These are phyloP conservation scores for Tachycineta bicolor DNA, from an alignment of 2,113 vertebrate species.

Conservation along the genomic window DNA sequence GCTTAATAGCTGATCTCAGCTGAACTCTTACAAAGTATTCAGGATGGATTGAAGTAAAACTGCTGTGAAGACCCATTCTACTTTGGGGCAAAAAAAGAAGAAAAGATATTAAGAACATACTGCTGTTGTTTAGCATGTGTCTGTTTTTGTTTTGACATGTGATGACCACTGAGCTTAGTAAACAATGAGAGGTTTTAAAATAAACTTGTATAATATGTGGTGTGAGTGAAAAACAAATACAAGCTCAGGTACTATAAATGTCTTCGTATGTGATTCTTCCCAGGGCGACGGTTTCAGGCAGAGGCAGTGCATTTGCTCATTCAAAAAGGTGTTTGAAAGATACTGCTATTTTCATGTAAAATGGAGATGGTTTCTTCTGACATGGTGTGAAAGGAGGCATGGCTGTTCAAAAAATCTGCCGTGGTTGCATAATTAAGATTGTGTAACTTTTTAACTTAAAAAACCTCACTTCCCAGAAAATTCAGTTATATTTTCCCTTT, in stretches of 20 bases:
- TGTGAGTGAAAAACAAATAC: constrained; percentile 10
- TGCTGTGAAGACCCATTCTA: not conserved
- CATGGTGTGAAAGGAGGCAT: not conserved
- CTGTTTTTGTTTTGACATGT: constrained; percentile 33
- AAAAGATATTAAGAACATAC: not conserved
- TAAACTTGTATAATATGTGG: constrained; percentile 14
- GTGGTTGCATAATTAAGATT: not conserved
- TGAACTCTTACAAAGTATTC: not conserved
- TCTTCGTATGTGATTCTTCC: not conserved
- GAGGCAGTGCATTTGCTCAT: not conserved
- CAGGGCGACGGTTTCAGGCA: not conserved
- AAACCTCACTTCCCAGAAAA: constrained; percentile 22
- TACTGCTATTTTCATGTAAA: constrained; percentile 1
- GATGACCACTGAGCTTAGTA: constrained; percentile 10
- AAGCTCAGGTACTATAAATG: constrained; percentile 19
- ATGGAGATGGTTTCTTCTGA: not conserved
- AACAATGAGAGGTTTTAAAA: constrained; percentile 45
- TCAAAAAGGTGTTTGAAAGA: constrained; percentile 12
- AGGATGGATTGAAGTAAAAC: not conserved
- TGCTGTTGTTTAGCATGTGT: not conserved
- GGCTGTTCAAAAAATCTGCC: not conserved
- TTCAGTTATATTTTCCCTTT: not conserved
- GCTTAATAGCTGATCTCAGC: not conserved
- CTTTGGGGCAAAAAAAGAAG: not conserved
- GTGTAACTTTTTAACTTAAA: constrained; percentile 29